A percentile compares a stretch with the other conserved stretches of the same genome.
These are phyloP conservation scores for Hypotaenidia philippensis DNA, from an alignment of 2,797 vertebrate genomes.

Conservation along the genomic window DNA sequence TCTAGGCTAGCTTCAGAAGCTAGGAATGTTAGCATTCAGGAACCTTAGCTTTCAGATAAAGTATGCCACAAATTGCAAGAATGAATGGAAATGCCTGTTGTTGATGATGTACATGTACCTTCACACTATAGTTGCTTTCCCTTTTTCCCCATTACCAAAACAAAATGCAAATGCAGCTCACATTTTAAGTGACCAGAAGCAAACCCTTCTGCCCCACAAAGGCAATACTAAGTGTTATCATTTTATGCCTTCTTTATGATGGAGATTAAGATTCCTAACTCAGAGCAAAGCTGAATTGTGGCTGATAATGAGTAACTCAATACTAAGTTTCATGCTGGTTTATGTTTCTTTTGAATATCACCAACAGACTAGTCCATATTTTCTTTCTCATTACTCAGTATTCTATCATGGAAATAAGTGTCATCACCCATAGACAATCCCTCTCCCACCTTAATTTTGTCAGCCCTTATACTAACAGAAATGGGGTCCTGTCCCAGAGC, in stretches of 20 bases:
- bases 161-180: background rate
- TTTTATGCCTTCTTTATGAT: background rate
- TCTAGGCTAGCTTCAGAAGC: background rate
- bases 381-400: background rate
- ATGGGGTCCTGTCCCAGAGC: background rate
- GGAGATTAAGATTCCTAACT: background rate
- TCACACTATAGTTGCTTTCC: background rate
- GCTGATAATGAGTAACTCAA: background rate
- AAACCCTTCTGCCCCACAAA: background rate
- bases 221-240: background rate
- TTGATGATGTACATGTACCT: background rate
- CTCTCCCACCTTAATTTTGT: background rate
- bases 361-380: background rate
- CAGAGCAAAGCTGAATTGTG: background rate
- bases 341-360: background rate
- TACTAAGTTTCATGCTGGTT: background rate
- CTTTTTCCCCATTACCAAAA: background rate
- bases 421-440: background rate
- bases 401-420: background rate
- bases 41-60: background rate
- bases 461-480: background rate
- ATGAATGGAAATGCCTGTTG: background rate
- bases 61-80: background rate
- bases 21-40: background rate
- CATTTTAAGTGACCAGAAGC: background rate